Evolutionary conservation across 2,113 vertebrate species (phyloP), one percentile per base, ranked within the genome.

Genomic region (Syngnathus typhle): DNA sequence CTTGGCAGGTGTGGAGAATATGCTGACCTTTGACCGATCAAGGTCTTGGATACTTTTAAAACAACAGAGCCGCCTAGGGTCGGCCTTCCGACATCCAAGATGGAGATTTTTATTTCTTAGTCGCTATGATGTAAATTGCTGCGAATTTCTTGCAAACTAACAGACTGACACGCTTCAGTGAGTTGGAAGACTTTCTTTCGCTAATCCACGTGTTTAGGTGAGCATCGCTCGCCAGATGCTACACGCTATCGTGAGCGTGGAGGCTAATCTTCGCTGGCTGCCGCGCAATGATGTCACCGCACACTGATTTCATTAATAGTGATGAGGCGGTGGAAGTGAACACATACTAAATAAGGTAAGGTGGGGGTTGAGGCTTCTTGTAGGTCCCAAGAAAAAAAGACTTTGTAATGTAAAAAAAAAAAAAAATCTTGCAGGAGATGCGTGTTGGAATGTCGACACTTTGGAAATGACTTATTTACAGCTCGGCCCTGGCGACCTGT

Each of bases 401-500:
- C 23, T 23, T 23, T 23, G 23, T 23, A 23, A 73, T 46, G 64
- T 54, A n/a, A 37, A 55, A 66, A 54, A 23, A n/a, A n/a, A n/a
- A n/a, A n/a, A n/a, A n/a, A n/a, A n/a, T n/a, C n/a, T n/a, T n/a
- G 32, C 63, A 64, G 58, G 60, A 55, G 73, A 49, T 15, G 54
- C 38, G 68, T 66, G 52, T 72, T 36, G 76, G 54, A 61, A 68
- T 64, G 66, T 47, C 75, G 81, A 84, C 84, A 83, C 76, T 83
- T 65, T 72, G 81, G 80, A 79, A 84, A 63, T 72, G 76, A 78
- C 82, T 88, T 89, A 88, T 89, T 89, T 89, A 87, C 87, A 83
- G 74, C 70, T 2, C 32, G 55, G 79, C 83, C 80, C 83, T 78
- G 74, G 82, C 67, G 85, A 86, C 88, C 88, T 84, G 88, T 82